Base-by-base conservation (phyloP, 2,113 vertebrate species). In the Rattus rattus region DNA sequence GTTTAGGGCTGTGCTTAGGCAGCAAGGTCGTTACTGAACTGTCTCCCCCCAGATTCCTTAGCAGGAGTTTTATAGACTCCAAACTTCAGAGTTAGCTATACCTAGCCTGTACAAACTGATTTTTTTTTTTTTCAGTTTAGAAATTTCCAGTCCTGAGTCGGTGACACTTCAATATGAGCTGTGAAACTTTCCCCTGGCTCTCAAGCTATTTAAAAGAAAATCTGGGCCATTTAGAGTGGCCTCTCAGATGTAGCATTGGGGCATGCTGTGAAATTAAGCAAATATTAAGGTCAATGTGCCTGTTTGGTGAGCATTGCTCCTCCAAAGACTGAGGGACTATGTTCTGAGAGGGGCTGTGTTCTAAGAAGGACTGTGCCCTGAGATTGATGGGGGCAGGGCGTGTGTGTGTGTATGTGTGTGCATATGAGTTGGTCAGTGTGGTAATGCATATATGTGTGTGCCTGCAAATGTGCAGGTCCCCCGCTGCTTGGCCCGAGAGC, bases 141-240 rank as follows among this genome's bases (percentile, higher is more conserved):
- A 89, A 97, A 96, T 93, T 96, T 56, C 93, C 61, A 91, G 73
- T 70, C 95, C 94, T 80, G 86, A 92, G 91, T 92, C 52, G 80
- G 49, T 91, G 93, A 91, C 88, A 70, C 94, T 89, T 95, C 86
- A 94, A 0, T 92, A 83, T 67, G 87, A n/a, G 63, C 84, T 96
- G 79, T 96, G 93, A 97, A 96, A 47, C 77, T 88, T 88, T 73
- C 72, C 72, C 81, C 81, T 67, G 83, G 87, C 91, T 95, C 83
- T 95, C 72, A 96, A 91, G 87, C 69, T 89, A 91, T 95, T 96
- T 89, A 87, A 91, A 91, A 72, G 95, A 88, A 96, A 96, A 70
- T 73, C 28, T 92, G 49, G 93, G 83, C 90, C 77, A 14, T 43
- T 49, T 49, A n/a, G 39, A 49, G 20, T 61, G 67, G 79, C 77